Base-by-base conservation (phyloP, 2,888 invertebrate species). In the Dorcus hopei region DNA sequence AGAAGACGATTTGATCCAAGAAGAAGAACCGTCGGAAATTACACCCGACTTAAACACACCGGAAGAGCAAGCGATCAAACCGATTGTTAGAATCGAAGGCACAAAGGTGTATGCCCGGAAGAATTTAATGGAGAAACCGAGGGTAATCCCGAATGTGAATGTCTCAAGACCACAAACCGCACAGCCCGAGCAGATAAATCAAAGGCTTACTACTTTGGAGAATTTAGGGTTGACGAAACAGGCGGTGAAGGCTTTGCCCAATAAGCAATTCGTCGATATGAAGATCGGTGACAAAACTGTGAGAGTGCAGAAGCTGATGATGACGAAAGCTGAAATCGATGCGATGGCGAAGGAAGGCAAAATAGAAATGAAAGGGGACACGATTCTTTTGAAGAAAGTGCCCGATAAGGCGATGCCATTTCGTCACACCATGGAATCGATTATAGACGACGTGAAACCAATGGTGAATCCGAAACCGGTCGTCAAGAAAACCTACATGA, bases 271-370 rank as follows among this genome's bases (percentile, higher is more conserved):
- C 45, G 72, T 76, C 23, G 68, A 70, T 52, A 69, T 70, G 69
- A 70, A 70, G 57, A 81, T 85, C 19, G 87, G 85, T 40, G 82
- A 85, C 68, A 85, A 84, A 68, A 79, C 84, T 41, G 84, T 87
- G 0, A 83, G 85, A 67, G 85, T 87, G 8, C 85, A 87, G 73
- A 86, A 85, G 72, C 83, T 87, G 43, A 83, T 85, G 2, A 82
- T 88, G 80, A 85, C 86, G 7, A 87, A 86, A 74, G 84, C 86
- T 0, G 85, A 87, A 71, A 85, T 87, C 16, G 85, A 85, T 63
- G 83, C 82, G 4, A 86, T 87, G 84, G 82, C 85, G 2, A 85
- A 85, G 68, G 81, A 86, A 65, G 87, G 87, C n/a, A 84, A 85
- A 42, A 80, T 86, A 19, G 82, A 83, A 73, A 81, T 85, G 76